Percentiles rank a stretch among this genome's conserved stretches.
Evolutionary conservation across 2,797 vertebrate genomes (phyloP).

Genomic region (Podargus strigoides): DNA sequence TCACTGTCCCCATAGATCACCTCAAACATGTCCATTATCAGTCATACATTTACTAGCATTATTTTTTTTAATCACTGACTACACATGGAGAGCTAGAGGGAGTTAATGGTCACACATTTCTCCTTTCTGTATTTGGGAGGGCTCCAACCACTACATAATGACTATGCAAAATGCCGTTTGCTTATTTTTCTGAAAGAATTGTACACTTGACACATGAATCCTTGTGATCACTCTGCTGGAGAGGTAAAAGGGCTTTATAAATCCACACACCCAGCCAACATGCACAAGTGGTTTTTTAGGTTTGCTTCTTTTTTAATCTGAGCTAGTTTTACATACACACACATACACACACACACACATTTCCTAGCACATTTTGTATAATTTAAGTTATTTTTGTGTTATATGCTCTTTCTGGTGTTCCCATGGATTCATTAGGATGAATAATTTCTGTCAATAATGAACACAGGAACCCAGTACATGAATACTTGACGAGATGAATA

Average conservation of each 20-base stretch:
- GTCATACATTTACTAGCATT: neutral
- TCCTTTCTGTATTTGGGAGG: neutral
- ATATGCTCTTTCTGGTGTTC: constrained; percentile 47
- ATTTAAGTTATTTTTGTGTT: constrained; percentile 58
- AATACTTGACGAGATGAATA: constrained; percentile 70
- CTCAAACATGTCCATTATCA: neutral
- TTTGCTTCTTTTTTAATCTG: neutral
- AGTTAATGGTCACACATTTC: neutral
- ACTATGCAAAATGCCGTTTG: neutral
- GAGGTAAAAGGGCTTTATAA: neutral
- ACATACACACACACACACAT: neutral
- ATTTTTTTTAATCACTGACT: neutral
- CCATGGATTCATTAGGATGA: constrained; percentile 57
- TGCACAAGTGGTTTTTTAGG: neutral
- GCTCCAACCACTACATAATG: neutral
- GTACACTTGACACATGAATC: neutral
- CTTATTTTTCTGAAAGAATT: neutral
- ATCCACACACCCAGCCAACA: neutral
- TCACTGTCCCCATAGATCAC: rapidly evolving
- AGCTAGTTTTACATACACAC: neutral
- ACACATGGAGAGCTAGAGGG: neutral
- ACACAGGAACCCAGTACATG: constrained; percentile 58
- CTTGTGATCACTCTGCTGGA: neutral
- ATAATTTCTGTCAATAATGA: constrained; percentile 70
- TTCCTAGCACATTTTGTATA: constrained; percentile 43